Evolutionary conservation across 2,113 vertebrate species (phyloP).

Genomic region (Himantopus leucocephalus): DNA sequence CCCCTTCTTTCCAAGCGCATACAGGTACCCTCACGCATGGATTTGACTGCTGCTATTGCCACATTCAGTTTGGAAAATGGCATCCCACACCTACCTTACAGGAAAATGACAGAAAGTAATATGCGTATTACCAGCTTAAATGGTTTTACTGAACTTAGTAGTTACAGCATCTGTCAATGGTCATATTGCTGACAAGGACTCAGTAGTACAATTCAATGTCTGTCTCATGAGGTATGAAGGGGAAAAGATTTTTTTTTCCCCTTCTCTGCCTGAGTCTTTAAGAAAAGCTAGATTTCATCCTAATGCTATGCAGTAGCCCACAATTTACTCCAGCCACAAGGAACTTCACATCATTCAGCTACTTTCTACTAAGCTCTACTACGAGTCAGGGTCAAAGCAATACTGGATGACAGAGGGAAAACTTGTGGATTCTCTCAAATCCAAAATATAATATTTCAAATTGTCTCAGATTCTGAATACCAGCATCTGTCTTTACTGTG

Average conservation of each 20-base stretch:
- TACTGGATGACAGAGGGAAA: background rate
- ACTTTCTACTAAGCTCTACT: background rate
- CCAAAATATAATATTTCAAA: background rate
- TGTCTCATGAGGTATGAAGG: background rate
- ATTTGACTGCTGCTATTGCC: background rate
- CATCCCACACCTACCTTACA: background rate
- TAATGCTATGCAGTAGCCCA: background rate
- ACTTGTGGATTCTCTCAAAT: background rate
- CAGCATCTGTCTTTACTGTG: background rate
- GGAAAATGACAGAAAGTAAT: background rate
- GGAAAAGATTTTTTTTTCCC: background rate
- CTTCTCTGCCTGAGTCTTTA: background rate
- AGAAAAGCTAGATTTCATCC: background rate
- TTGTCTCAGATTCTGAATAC: background rate
- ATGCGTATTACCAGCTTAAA: background rate
- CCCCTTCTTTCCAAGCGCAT: background rate
- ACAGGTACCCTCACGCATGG: background rate
- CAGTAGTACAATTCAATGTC: background rate
- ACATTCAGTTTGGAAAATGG: background rate
- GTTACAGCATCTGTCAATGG: background rate
- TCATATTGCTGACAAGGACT: background rate
- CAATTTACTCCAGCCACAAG: background rate
- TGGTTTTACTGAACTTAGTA: background rate
- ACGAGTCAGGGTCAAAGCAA: accelerated
- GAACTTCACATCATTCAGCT: background rate